These are phyloP conservation scores for Eulithis prunata DNA, from an alignment of 2,888 invertebrate genomes.

Conservation along the genomic window DNA sequence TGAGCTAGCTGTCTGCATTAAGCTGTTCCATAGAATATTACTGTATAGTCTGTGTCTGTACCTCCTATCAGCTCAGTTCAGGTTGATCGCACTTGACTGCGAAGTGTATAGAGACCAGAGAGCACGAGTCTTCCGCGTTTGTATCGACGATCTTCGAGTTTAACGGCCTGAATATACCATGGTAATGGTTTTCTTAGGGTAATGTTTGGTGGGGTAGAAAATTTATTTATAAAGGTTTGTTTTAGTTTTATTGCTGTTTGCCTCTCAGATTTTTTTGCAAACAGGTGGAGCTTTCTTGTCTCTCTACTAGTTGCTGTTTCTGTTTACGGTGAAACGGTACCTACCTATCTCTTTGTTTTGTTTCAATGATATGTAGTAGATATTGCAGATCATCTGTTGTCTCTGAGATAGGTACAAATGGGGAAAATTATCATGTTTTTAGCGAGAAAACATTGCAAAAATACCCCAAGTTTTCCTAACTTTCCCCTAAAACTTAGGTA, in stretches of 20 bases:
- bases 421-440: too few species aligned
- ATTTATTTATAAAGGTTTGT: slow-evolving; percentile 11
- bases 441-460: not conserved
- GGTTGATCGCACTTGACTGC: slow-evolving; percentile 39
- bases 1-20: slow-evolving; percentile 7
- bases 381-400: too few species aligned
- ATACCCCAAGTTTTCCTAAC: not conserved
- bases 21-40: slow-evolving; percentile 21
- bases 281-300: not conserved
- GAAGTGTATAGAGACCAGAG: slow-evolving; percentile 69
- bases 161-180: slow-evolving; percentile 50
- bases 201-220: slow-evolving; percentile 31
- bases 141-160: slow-evolving; percentile 43
- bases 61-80: slow-evolving; percentile 18
- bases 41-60: not conserved
- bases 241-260: not conserved
- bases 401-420: too few species aligned
- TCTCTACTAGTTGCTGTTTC: too few species aligned
- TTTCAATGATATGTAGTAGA: too few species aligned
- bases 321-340: too few species aligned
- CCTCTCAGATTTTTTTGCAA: not conserved
- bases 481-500: not conserved
- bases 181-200: slow-evolving; percentile 17
- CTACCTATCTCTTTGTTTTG: too few species aligned
- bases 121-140: slow-evolving; percentile 54